Percentiles rank a stretch among this genome's conserved stretches.
Conservation (phyloP, 2,797 vertebrate genomes). For the Malacoraja senta region DNA sequence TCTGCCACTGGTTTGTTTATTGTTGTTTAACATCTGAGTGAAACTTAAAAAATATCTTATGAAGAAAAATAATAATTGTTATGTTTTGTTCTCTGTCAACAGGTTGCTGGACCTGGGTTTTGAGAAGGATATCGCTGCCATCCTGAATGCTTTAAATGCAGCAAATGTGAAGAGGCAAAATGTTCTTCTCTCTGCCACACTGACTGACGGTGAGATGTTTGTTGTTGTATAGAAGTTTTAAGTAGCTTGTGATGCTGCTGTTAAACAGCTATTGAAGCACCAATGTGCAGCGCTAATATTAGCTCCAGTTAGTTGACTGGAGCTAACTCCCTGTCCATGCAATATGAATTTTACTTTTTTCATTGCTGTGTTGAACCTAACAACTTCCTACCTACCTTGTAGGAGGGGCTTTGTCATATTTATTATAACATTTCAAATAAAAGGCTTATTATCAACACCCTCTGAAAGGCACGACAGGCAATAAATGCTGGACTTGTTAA, state of each 20-base stretch:
- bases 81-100: constrained; percentile 22
- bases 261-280: neutral
- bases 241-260: neutral
- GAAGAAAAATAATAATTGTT: neutral
- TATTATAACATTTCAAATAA: neutral
- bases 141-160: constrained; percentile 79
- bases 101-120: constrained; percentile 90
- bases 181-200: constrained; percentile 82
- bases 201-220: constrained; percentile 65
- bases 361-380: neutral
- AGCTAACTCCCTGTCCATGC: neutral
- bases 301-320: neutral
- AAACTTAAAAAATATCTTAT: neutral
- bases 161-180: constrained; percentile 68
- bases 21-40: neutral
- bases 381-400: neutral
- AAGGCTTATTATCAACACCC: neutral
- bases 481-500: neutral
- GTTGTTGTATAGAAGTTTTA: neutral
- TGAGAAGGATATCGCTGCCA: constrained; percentile 79
- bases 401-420: neutral
- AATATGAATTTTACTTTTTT: neutral
- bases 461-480: neutral
- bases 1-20: neutral
- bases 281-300: neutral